Evolutionary conservation across 2,797 vertebrate species (phyloP).

Genomic region (Austrolebias charrua): DNA sequence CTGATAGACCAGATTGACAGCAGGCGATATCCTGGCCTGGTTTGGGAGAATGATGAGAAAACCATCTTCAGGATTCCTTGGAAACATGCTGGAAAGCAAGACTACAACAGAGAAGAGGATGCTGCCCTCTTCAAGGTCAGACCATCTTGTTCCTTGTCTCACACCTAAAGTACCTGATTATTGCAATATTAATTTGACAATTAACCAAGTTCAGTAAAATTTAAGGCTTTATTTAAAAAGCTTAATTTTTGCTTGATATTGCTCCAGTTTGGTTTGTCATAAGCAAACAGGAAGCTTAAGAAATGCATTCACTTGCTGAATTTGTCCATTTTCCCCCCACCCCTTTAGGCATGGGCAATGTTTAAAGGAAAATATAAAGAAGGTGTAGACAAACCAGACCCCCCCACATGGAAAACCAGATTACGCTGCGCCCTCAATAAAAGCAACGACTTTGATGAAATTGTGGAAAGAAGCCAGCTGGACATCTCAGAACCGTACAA

Average conservation of each 20-base stretch:
- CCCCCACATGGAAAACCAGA: slow-evolving; percentile 98
- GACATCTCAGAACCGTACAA: slow-evolving; percentile 99
- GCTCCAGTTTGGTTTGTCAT: not conserved
- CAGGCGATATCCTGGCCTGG: slow-evolving; percentile 87
- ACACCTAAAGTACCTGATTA: not conserved
- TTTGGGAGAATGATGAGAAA: slow-evolving; percentile 97
- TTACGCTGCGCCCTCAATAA: slow-evolving; percentile 97
- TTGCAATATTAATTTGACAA: not conserved
- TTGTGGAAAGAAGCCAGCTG: slow-evolving; percentile 93
- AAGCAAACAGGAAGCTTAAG: slow-evolving; percentile 18
- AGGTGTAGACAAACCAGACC: slow-evolving; percentile 96
- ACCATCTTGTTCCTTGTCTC: not conserved
- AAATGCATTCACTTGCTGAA: slow-evolving; percentile 13
- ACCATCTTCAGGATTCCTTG: slow-evolving; percentile 96
- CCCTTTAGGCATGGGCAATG: slow-evolving; percentile 90
- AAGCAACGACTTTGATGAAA: slow-evolving; percentile 98
- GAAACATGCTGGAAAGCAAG: slow-evolving; percentile 98
- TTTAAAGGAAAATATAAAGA: slow-evolving; percentile 98
- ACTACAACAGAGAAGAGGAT: slow-evolving; percentile 98
- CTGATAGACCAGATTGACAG: slow-evolving; percentile 99
- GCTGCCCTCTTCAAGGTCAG: slow-evolving; percentile 96
- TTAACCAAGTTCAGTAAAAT: not conserved
- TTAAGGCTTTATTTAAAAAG: not conserved
- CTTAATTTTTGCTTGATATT: not conserved
- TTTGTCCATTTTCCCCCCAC: slow-evolving; percentile 11